Conservation (phyloP, 2,888 invertebrate species). For the Drosophila borealis region DNA sequence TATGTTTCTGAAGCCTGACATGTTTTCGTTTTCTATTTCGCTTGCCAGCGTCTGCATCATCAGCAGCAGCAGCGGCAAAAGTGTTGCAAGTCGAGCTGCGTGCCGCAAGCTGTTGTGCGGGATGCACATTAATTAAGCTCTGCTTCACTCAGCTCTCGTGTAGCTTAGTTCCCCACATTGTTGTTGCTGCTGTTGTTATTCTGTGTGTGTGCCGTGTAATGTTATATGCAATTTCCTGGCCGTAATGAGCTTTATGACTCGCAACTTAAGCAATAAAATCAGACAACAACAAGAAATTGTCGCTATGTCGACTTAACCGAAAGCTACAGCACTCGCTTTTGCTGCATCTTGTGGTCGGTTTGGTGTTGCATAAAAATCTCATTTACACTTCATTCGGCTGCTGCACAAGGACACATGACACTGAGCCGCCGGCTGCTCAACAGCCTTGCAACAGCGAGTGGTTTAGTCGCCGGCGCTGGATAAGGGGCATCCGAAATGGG, state of each 20-base stretch:
- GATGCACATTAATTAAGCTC: conserved; percentile 73
- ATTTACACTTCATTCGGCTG: conserved; percentile 67
- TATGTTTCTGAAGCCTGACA: conserved; percentile 75
- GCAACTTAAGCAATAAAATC: conserved; percentile 72
- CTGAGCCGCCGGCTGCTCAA: conserved; percentile 31
- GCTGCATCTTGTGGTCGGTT: conserved; percentile 71
- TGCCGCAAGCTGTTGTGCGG: conserved; percentile 47
- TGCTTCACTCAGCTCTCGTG: conserved; percentile 38
- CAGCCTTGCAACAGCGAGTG: conserved; percentile 26
- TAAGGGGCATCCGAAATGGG: too few relatives aligned
- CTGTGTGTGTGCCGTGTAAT: conserved; percentile 45
- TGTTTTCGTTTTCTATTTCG: conserved; percentile 68
- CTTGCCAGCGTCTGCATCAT: conserved; percentile 8
- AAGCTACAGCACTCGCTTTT: conserved; percentile 35
- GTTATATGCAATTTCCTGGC: conserved; percentile 73
- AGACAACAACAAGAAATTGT: conserved; percentile 33
- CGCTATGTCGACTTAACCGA: conserved; percentile 48
- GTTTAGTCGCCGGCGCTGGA: background rate
- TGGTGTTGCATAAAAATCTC: conserved; percentile 80
- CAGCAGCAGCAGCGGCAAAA: conserved; percentile 37
- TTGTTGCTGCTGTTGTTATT: conserved; percentile 1
- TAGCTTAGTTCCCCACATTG: conserved; percentile 26
- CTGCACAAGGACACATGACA: conserved; percentile 54
- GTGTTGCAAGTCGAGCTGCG: conserved; percentile 56
- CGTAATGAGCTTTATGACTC: conserved; percentile 78